A percentile compares a stretch with the other conserved stretches of the same genome.
phyloP scores from a whole-genome alignment of 92 coral and sea anemone species.

The Blastomussa wellsi region DNA sequence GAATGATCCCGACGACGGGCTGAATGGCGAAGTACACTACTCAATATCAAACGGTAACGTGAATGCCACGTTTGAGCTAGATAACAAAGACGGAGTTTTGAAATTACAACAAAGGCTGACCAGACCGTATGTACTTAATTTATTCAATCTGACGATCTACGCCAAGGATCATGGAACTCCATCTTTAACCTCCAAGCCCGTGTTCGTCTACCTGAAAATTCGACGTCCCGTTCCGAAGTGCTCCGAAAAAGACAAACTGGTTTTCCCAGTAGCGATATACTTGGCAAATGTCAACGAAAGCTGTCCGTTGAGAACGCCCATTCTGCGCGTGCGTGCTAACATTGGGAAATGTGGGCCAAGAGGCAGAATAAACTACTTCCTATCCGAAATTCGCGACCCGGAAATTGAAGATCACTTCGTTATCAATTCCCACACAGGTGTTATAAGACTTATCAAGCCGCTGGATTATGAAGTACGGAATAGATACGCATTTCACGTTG shows the following conservation, averaged over 20 bases:
- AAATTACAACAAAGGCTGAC: slow-evolving; percentile 50
- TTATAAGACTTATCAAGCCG: slow-evolving; percentile 50
- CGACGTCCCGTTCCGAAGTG: slow-evolving; percentile 24
- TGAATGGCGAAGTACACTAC: slow-evolving; percentile 58
- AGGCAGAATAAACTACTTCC: slow-evolving; percentile 50
- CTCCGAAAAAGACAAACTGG: slow-evolving; percentile 27
- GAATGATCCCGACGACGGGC: slow-evolving; percentile 70
- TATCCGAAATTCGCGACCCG: slow-evolving; percentile 45
- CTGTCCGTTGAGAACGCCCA: slow-evolving; percentile 44
- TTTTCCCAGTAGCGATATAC: slow-evolving; percentile 48
- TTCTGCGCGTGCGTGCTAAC: slow-evolving; percentile 57
- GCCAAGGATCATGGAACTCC: slow-evolving; percentile 71
- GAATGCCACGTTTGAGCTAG: slow-evolving; percentile 69
- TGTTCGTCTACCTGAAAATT: slow-evolving; percentile 59
- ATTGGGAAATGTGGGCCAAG: slow-evolving; percentile 26
- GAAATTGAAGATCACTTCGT: slow-evolving; percentile 59
- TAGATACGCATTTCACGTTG: slow-evolving; percentile 56
- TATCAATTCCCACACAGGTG: slow-evolving; percentile 60
- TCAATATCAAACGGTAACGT: slow-evolving; percentile 50
- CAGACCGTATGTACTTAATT: slow-evolving; percentile 18
- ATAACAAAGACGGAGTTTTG: slow-evolving; percentile 42
- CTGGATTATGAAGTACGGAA: slow-evolving; percentile 63
- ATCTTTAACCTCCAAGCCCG: slow-evolving; percentile 52
- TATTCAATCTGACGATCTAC: slow-evolving; percentile 64
- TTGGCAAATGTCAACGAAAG: slow-evolving; percentile 67